Evolutionary conservation across 2,113 vertebrate genomes (phyloP), one percentile per base, ranked within the genome.

Genomic region (Notiomystis cincta): DNA sequence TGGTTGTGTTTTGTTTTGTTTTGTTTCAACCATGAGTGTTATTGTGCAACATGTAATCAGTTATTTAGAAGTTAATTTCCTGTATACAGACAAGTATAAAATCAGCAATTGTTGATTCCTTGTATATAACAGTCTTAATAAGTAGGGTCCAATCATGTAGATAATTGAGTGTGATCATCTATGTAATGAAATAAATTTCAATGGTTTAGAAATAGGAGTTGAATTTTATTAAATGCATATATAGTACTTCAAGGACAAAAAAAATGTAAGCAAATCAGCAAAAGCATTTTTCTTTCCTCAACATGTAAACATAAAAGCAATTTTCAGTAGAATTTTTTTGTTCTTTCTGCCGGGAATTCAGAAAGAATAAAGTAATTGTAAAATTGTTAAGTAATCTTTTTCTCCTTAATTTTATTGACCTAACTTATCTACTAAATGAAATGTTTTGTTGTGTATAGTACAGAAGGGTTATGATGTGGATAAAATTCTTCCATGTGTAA

Each of bases 11-110:
- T 42, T 19, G 3, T 24, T 30, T 44, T 18, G 1, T 11, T 11
- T 27, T 15, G 2, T 11, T 12, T 23, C 21, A 40, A 15, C 13
- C 0, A 0, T 58, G 10, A 11, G 1, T n/a, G 15, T 58, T 70
- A 30, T 19, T 53, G 6, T 48, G 18, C 23, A 83, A 60, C 9
- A 14, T n/a, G 15, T 56, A 76, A 69, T 23, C 11, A 71, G 30
- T 12, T 44, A 21, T 82, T 62, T 54, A 75, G 23, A 65, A 54
- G 25, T 58, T 82, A 16, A 20, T 6, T 93, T 76, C n/a, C 5
- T 53, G 12, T 62, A 24, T 15, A 21, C 3, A 38, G 11, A 47
- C 1, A 7, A 70, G 21, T 15, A 83, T 60, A 57, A 61, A 62
- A 66, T 0, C 24, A 90, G 6, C 13, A 80, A 24, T 18, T 67